Conservation (phyloP, 2,113 vertebrate species). For the Toxotes chatareus region DNA sequence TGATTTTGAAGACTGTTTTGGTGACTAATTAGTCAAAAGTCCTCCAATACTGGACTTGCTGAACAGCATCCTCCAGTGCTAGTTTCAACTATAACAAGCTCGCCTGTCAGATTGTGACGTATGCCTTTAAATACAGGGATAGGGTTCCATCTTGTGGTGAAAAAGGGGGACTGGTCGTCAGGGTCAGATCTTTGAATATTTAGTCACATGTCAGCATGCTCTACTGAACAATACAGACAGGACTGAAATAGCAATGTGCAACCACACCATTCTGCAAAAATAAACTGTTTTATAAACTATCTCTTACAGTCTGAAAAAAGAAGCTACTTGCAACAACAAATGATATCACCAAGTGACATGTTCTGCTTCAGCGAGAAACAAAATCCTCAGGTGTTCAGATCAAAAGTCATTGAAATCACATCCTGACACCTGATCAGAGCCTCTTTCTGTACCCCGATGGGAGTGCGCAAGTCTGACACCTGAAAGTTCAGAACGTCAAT, state of each 20-base stretch:
- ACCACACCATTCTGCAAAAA: background rate
- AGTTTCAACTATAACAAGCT: background rate
- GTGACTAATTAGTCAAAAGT: background rate
- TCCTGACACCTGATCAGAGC: conserved; percentile 89
- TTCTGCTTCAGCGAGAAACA: background rate
- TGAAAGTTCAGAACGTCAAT: conserved; percentile 92
- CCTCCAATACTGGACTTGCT: background rate
- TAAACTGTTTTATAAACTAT: background rate
- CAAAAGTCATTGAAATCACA: conserved; percentile 89
- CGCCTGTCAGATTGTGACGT: background rate
- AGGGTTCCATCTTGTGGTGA: conserved; percentile 61
- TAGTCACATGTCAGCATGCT: background rate
- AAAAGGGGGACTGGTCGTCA: background rate
- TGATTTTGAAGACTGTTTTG: background rate
- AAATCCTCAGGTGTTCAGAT: conserved; percentile 61
- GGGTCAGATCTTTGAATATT: background rate
- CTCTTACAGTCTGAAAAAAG: background rate
- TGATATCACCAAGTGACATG: background rate
- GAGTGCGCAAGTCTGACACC: conserved; percentile 90
- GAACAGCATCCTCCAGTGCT: background rate
- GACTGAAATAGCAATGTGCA: background rate
- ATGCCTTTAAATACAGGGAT: background rate
- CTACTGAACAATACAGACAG: background rate
- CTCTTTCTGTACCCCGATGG: conserved; percentile 90
- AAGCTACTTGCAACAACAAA: background rate